phyloP scores from a whole-genome alignment of 1,140 invertebrate species.

The Nasonia giraulti region DNA sequence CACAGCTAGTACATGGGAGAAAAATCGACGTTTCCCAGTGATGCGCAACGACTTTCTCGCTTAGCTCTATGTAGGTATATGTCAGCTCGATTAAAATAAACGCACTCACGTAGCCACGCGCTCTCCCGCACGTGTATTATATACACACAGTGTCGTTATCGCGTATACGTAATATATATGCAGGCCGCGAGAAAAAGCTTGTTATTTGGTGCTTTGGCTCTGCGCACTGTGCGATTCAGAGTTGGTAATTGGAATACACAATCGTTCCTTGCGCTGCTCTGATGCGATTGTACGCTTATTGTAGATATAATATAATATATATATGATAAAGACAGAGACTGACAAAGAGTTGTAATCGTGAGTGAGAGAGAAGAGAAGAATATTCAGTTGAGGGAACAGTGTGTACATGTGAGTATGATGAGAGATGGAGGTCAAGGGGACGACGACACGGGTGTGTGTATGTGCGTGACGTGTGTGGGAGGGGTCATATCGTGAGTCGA shows the following conservation, averaged over 20 bases:
- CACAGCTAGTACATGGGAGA: not conserved
- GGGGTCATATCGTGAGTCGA: not conserved
- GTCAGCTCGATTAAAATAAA: not conserved
- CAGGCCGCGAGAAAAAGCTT: not conserved
- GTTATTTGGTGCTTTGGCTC: not conserved
- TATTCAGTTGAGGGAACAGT: not conserved
- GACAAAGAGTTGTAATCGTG: not conserved
- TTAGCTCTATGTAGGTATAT: too few species aligned
- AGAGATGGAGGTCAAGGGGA: not conserved
- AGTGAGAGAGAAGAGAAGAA: not conserved
- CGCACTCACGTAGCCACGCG: not conserved
- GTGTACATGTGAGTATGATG: not conserved
- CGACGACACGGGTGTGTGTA: not conserved
- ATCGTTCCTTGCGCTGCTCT: not conserved
- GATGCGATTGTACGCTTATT: not conserved
- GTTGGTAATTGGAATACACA: not conserved
- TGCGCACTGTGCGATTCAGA: not conserved
- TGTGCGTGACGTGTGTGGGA: not conserved
- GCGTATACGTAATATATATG: not conserved
- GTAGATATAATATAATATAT: too few species aligned
- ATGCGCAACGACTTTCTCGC: too few species aligned
- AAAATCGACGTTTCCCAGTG: not conserved
- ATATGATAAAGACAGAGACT: not conserved
- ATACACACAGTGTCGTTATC: not conserved
- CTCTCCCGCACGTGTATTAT: not conserved